Evolutionary conservation across 2,113 vertebrate species (phyloP), one percentile per base, ranked within the genome.

Genomic region (Sceloporus tristichus): DNA sequence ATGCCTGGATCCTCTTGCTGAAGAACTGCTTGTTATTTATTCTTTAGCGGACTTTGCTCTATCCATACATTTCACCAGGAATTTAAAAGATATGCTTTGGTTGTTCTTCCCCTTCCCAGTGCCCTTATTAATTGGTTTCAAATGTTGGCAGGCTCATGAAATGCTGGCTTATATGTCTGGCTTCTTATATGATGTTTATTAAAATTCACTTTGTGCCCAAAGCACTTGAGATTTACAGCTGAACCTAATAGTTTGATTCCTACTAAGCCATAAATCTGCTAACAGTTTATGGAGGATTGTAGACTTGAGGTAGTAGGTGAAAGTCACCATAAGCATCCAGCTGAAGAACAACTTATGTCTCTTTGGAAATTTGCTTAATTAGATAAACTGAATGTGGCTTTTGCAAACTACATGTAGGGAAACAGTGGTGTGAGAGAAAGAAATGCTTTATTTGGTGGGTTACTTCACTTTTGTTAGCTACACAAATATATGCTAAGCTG

Each of bases 241-340:
- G 87, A 94, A 96, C 95, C 95, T 96, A 97, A 97, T 96, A 96
- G 96, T 95, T 95, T 97, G 93, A 95, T 96, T 96, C 96, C 96
- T 96, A 94, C 91, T 85, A 94, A 96, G 95, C 94, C 95, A 95
- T 97, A 96, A 97, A 96, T 97, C 96, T 94, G 92, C 87, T 85
- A 88, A 86, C 94, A 94, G 92, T 96, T 96, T 92, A 88, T 96
- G 95, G 95, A 95, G 89, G 93, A 92, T 90, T 92, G 94, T 87
- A 56, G 92, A 96, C 94, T 95, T 86, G 94, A 95, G 96, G 95
- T 94, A 91, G 0, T 82, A 75, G 90, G 94, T 96, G 96, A 96
- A 97, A 96, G 95, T 96, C 93, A 86, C 89, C 93, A 89, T 81
- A 91, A 96, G 80, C 85, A 87, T 85, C 95, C 94, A 88, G 65